Evolutionary conservation across 2,797 vertebrate species (phyloP).

Genomic region (Melopsittacus undulatus): DNA sequence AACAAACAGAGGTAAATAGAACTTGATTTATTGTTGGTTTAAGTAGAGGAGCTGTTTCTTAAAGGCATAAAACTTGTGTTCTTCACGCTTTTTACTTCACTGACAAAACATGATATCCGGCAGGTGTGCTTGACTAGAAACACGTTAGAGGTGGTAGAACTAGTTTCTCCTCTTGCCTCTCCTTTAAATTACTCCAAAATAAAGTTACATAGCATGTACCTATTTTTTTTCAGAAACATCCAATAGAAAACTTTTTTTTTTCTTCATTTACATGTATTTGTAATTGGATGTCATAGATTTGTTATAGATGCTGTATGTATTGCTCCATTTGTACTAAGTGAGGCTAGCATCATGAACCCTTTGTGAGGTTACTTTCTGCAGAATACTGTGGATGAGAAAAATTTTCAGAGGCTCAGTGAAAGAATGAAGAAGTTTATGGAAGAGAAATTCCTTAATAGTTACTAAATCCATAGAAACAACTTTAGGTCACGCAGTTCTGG

Average conservation of each 20-base stretch:
- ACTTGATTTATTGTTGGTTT: neutral
- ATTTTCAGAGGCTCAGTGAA: neutral
- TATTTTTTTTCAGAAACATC: neutral
- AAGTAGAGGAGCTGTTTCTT: neutral
- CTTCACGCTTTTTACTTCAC: neutral
- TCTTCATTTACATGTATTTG: neutral
- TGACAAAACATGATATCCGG: neutral
- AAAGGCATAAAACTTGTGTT: neutral
- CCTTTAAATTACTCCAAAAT: neutral
- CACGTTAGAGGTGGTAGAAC: neutral
- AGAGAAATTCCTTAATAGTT: neutral
- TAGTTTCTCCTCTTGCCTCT: neutral
- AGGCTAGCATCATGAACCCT: neutral
- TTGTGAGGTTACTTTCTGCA: neutral
- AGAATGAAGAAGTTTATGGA: neutral
- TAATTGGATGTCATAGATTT: neutral
- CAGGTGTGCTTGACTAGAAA: neutral
- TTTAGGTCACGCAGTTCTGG: neutral
- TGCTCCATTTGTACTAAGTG: neutral
- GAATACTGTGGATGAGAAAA: neutral
- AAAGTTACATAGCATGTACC: neutral
- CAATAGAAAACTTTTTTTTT: neutral
- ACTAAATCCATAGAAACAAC: neutral
- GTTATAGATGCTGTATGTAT: neutral
- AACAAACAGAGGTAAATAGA: neutral